Evolutionary conservation across 92 coral and sea anemone species (phyloP).

Genomic region (Plumapathes pennacea): DNA sequence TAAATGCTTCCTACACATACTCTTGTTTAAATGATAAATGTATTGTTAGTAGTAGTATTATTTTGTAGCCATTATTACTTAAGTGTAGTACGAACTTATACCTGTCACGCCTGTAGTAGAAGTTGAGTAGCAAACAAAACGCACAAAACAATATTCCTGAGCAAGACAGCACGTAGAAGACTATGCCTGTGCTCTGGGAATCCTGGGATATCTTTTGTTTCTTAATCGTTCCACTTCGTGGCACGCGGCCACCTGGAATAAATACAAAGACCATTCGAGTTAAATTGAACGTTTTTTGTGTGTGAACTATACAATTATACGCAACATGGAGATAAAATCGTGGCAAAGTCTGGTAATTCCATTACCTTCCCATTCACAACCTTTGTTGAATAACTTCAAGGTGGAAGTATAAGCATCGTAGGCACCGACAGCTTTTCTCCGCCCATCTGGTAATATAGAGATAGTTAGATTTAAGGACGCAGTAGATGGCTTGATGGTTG

Average conservation of each 20-base stretch:
- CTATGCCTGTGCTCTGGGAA: conserved; percentile 10
- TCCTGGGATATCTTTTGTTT: conserved; percentile 29
- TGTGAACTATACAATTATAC: no score
- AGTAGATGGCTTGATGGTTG: no score
- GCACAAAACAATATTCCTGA: conserved; percentile 72
- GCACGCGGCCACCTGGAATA: conserved; percentile 59
- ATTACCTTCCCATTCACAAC: conserved; percentile 69
- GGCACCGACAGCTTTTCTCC: no score
- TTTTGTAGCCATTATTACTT: neutral
- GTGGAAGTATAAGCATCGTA: no score
- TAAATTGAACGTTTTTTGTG: no score
- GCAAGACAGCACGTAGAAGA: conserved; percentile 43
- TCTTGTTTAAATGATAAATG: neutral
- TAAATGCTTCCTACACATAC: no score
- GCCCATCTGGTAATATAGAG: no score
- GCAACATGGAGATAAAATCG: no score
- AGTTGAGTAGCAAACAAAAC: conserved; percentile 61
- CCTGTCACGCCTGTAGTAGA: conserved; percentile 66
- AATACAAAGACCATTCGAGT: neutral
- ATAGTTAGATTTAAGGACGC: no score
- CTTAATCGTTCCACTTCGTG: conserved; percentile 41
- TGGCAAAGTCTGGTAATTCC: no score
- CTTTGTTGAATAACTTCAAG: no score
- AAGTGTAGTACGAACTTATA: neutral
- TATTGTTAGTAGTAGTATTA: neutral